These are phyloP conservation scores for Arenaria interpres DNA, from an alignment of 2,113 vertebrate species.

Conservation along the genomic window DNA sequence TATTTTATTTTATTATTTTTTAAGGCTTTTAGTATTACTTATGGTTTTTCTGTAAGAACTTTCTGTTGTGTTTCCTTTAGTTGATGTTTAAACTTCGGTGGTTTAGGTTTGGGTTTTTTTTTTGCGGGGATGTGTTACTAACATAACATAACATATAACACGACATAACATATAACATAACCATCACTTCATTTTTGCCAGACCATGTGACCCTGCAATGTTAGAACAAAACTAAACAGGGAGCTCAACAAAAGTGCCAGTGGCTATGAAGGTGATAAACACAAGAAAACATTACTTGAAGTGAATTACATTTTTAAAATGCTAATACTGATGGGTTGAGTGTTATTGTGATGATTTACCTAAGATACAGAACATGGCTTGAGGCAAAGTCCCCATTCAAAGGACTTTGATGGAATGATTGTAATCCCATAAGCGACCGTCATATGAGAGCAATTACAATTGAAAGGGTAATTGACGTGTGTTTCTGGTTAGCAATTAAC, in stretches of 20 bases:
- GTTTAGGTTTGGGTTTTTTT: background rate
- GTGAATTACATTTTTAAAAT: background rate
- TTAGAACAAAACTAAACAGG: background rate
- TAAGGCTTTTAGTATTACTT: background rate
- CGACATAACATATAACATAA: too few species aligned
- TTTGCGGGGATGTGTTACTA: fast-evolving
- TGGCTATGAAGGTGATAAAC: background rate
- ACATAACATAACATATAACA: too few species aligned
- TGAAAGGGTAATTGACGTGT: background rate
- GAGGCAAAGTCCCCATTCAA: background rate
- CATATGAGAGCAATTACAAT: background rate
- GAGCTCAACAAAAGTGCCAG: background rate
- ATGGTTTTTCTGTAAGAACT: background rate
- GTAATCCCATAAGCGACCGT: background rate
- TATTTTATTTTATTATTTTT: background rate
- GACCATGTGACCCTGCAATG: background rate
- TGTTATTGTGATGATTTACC: background rate
- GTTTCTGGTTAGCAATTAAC: conserved; percentile 10
- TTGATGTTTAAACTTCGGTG: background rate
- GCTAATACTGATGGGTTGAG: background rate
- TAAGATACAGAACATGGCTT: background rate
- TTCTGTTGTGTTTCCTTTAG: background rate
- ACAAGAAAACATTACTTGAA: background rate
- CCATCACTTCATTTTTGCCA: background rate
- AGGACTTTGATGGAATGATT: background rate